Evolutionary conservation across 2,888 invertebrate species (phyloP).

Genomic region (Dioctria linearis): DNA sequence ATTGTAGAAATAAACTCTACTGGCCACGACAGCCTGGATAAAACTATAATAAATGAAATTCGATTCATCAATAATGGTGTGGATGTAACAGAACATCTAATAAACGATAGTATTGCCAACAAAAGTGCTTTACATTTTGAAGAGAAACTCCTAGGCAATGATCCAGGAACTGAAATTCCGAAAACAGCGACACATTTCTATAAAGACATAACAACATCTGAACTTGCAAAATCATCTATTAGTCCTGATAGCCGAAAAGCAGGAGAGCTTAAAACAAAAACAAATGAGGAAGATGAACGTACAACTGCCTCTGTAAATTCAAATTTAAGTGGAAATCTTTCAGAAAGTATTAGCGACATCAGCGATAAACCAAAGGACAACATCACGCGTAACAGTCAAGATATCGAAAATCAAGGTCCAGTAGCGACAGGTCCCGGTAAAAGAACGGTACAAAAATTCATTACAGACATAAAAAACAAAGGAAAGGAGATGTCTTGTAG

Average conservation of each 20-base stretch:
- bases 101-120: conserved; percentile 21
- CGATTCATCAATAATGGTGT: conserved; percentile 70
- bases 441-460: conserved; percentile 64
- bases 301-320: conserved; percentile 70
- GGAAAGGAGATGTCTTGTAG: conserved; percentile 65
- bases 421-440: conserved; percentile 60
- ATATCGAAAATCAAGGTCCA: neutral
- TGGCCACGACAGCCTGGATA: conserved; percentile 65
- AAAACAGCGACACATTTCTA: neutral
- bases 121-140: neutral
- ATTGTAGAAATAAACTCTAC: conserved; percentile 67
- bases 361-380: conserved; percentile 53
- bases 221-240: conserved; percentile 50
- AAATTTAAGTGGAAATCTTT: conserved; percentile 63
- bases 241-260: conserved; percentile 41
- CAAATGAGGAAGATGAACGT: conserved; percentile 65
- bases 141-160: neutral
- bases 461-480: conserved; percentile 64
- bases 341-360: conserved; percentile 63
- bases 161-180: neutral
- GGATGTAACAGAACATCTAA: conserved; percentile 68
- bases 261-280: conserved; percentile 51
- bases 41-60: conserved; percentile 67
- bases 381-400: neutral
- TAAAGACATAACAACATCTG: conserved; percentile 49